A percentile compares a stretch with the other conserved stretches of the same genome.
These are phyloP conservation scores for Chloromyia formosa DNA, from an alignment of 2,888 invertebrate genomes.

Conservation along the genomic window DNA sequence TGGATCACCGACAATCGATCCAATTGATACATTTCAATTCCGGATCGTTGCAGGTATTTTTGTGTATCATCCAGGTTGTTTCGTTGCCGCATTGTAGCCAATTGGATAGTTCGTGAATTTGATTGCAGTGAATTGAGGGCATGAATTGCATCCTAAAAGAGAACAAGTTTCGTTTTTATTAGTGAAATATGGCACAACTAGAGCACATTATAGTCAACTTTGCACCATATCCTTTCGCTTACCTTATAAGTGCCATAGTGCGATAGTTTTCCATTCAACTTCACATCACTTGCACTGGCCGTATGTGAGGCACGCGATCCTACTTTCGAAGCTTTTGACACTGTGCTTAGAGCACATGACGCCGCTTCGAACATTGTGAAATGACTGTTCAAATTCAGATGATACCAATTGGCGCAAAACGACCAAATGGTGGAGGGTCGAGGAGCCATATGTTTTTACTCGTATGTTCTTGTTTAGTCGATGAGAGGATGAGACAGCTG, in stretches of 20 bases:
- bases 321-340: background rate
- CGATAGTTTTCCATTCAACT: background rate
- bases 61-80: conserved; percentile 66
- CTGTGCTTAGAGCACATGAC: background rate
- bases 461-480: too few species aligned
- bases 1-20: conserved; percentile 88
- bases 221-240: background rate
- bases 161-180: conserved; percentile 45
- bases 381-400: conserved; percentile 21
- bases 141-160: conserved; percentile 72
- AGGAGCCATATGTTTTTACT: background rate
- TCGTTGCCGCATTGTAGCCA: conserved; percentile 55
- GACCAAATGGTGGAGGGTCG: background rate
- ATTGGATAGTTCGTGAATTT: conserved; percentile 71
- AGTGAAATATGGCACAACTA: background rate
- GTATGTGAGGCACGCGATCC: background rate
- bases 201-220: background rate
- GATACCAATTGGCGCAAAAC: background rate
- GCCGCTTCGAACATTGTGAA: conserved; percentile 36
- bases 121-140: conserved; percentile 77
- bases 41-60: conserved; percentile 72
- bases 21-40: conserved; percentile 71
- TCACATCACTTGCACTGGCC: conserved; percentile 7
- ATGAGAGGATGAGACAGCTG: too few species aligned
- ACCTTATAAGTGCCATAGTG: conserved; percentile 36